These are phyloP conservation scores for Drosophila subobscura DNA, from an alignment of 1,140 invertebrate genomes.

Conservation along the genomic window DNA sequence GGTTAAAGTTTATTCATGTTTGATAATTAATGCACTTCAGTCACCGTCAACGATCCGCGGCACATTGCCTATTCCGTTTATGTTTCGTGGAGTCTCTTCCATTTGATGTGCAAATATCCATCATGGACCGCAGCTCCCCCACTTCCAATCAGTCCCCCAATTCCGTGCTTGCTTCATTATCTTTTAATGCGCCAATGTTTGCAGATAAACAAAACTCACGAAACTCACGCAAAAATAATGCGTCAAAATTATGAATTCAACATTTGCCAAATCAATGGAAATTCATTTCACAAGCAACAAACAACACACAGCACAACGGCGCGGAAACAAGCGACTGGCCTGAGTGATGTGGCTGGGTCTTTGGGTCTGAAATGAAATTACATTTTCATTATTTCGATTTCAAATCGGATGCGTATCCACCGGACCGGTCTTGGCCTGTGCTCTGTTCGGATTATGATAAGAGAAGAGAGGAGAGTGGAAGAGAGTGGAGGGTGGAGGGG, in stretches of 20 bases:
- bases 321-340: conserved; percentile 34
- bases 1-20: too few relatives aligned
- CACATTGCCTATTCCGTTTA: conserved; percentile 43
- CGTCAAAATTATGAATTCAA: conserved; percentile 82
- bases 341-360: conserved; percentile 54
- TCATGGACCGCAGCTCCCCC: background rate
- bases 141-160: conserved; percentile 2
- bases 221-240: conserved; percentile 80
- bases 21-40: conserved; percentile 3
- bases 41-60: conserved; percentile 1
- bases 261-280: conserved; percentile 80
- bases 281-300: conserved; percentile 75
- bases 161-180: conserved; percentile 56
- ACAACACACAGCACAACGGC: conserved; percentile 43
- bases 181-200: conserved; percentile 64
- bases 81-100: conserved; percentile 38
- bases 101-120: conserved; percentile 63
- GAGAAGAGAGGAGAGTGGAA: too few relatives aligned
- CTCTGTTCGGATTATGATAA: conserved; percentile 43
- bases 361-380: conserved; percentile 65
- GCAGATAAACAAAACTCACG: conserved; percentile 70
- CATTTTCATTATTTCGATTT: conserved; percentile 74
- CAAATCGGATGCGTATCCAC: conserved; percentile 10
- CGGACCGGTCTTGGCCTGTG: background rate
- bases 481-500: too few relatives aligned